Base-by-base conservation (phyloP, 1,140 invertebrate genomes). In the Pachypsylla venusta region DNA sequence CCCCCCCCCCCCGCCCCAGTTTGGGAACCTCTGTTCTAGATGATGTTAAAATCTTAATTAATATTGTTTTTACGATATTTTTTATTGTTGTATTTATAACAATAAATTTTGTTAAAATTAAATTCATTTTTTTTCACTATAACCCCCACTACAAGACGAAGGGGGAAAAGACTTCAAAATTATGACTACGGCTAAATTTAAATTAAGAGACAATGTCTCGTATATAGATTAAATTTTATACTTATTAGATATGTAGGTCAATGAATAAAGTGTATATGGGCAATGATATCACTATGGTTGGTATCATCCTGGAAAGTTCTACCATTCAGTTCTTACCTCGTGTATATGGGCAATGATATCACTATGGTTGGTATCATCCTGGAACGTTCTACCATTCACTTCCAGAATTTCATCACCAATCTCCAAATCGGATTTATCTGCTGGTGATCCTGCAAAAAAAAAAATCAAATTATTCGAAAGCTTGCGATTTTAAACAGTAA, bases 351-450 rank as follows among this genome's bases (percentile, higher is more conserved):
- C 84, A 66, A 93, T 88, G 66, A 93, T 87, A 75, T 94, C 88
- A 1, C 83, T 81, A 69, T 91, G 83, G 59, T 87, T 84, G 68
- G 87, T 86, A 19, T 54, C 39, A 70, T 93, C 86, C 67, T 93
- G 88, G 65, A 95, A 73, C 39, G 82, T 85, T 58, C 83, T 84
- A 64, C 92, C 93, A 74, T 97, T 97, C 53, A 96, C 89, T 75
- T 95, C 90, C 71, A 96, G 77, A 69, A 96, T 96, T 74, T 96
- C 93, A 76, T 96, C 93, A 54, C 87, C 90, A 65, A 94, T 82
- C 75, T 95, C 89, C 73, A 95, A 76, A 72, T 95, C 91, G 16
- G 79, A 78, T 72, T 85, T 85, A 74, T 95, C 92, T 30, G 91
- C 92, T 60, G 92, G 89, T 62, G 93, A 93, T 53, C 88, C 88